Conservation (phyloP, 2,797 vertebrate genomes). For the Loriculus beryllinus region DNA sequence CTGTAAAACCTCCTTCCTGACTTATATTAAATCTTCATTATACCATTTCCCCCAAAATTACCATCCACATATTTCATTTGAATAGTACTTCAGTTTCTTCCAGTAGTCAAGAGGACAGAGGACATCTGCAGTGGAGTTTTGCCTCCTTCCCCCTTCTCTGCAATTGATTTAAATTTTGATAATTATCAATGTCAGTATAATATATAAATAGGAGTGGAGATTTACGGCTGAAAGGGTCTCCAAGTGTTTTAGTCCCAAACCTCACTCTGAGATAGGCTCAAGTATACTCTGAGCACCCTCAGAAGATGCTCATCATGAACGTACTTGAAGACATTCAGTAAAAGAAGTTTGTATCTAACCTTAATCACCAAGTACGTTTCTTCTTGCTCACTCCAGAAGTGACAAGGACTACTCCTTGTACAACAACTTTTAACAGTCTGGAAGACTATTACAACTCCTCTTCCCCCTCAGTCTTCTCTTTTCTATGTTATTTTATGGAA, state of each 20-base stretch:
- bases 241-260: not conserved
- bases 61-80: not conserved
- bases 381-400: not conserved
- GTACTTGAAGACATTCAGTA: not conserved
- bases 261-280: not conserved
- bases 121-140: not conserved
- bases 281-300: not conserved
- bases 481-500: not conserved
- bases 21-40: not conserved
- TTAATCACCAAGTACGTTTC: rapidly evolving
- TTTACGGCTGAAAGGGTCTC: not conserved
- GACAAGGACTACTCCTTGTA: not conserved
- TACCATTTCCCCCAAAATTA: not conserved
- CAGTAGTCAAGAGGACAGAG: not conserved
- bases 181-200: not conserved
- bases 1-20: not conserved
- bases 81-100: not conserved
- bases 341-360: not conserved
- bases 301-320: not conserved
- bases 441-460: not conserved
- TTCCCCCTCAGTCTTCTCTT: not conserved
- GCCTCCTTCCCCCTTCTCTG: not conserved
- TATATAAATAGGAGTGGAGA: not conserved
- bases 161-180: not conserved
- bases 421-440: not conserved